Evolutionary conservation across 2,797 vertebrate genomes (phyloP).

Genomic region (Pangasius larnaudii): DNA sequence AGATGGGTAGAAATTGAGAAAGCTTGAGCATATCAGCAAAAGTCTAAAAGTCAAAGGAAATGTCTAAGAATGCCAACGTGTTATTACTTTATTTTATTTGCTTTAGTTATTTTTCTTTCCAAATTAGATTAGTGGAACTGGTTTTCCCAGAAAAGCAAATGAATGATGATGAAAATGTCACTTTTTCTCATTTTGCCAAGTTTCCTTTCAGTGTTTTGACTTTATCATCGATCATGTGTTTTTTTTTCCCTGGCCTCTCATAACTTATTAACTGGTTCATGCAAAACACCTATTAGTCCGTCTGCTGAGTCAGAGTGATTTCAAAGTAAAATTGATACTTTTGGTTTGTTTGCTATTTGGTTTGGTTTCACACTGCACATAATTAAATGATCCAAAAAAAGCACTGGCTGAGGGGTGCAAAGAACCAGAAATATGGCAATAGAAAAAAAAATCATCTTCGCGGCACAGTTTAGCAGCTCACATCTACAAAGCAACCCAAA

Average conservation of each 20-base stretch:
- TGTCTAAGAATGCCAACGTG: not conserved
- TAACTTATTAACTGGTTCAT: not conserved
- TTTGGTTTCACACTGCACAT: not conserved
- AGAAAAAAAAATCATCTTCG: not conserved
- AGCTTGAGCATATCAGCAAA: not conserved
- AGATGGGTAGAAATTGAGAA: not conserved
- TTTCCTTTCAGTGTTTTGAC: not conserved
- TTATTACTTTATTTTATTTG: not conserved
- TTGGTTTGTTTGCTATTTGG: not conserved
- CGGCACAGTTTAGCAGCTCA: not conserved
- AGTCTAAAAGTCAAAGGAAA: not conserved
- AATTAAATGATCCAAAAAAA: not conserved
- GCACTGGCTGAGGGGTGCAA: not conserved
- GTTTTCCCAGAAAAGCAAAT: not conserved
- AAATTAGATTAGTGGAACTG: not conserved
- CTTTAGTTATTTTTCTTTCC: not conserved
- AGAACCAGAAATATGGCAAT: not conserved
- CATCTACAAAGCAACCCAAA: too few species aligned
- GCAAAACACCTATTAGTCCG: not conserved
- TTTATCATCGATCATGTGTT: not conserved
- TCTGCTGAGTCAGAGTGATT: not conserved
- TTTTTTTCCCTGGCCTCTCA: not conserved
- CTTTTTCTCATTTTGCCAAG: not conserved
- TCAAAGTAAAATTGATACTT: not conserved
- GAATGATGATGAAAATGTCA: not conserved